Percentiles rank a stretch among this genome's conserved stretches.
Evolutionary conservation across 2,113 vertebrate species (phyloP).

Genomic region (Solenodon paradoxus): DNA sequence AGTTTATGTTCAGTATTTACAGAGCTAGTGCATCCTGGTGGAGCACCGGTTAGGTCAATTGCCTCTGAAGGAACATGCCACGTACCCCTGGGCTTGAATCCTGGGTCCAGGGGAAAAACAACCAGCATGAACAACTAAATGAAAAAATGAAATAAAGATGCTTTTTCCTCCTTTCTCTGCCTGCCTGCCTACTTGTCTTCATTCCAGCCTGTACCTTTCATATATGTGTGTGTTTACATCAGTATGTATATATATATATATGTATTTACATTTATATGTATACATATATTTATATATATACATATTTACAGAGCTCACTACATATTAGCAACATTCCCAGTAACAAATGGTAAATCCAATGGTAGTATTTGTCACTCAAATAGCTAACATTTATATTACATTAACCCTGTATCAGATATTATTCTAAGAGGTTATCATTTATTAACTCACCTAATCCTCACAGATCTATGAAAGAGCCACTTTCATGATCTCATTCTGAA

Average conservation of each 20-base stretch:
- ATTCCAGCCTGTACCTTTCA: no score
- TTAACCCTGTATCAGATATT: not conserved
- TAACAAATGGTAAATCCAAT: constrained; percentile 8
- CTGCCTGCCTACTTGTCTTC: no score
- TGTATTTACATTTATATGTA: no score
- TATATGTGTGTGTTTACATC: not conserved
- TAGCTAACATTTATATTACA: not conserved
- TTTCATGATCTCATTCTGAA: not conserved
- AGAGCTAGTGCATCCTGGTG: no score
- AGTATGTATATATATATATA: not conserved
- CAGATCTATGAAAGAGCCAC: not conserved
- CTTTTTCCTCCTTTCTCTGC: no score
- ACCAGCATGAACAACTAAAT: no score
- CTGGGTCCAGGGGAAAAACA: no score
- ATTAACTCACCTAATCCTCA: constrained; percentile 1
- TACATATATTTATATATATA: not conserved
- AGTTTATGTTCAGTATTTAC: not conserved
- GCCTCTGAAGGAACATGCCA: no score
- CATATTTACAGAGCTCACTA: not conserved
- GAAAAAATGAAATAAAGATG: no score
- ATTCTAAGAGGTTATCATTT: not conserved
- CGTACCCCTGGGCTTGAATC: no score
- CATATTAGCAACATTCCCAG: not conserved
- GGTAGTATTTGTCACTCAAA: not conserved
- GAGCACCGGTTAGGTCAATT: no score